Base-by-base conservation (phyloP, 2,888 invertebrate genomes). In the Idaea dimidiata region DNA sequence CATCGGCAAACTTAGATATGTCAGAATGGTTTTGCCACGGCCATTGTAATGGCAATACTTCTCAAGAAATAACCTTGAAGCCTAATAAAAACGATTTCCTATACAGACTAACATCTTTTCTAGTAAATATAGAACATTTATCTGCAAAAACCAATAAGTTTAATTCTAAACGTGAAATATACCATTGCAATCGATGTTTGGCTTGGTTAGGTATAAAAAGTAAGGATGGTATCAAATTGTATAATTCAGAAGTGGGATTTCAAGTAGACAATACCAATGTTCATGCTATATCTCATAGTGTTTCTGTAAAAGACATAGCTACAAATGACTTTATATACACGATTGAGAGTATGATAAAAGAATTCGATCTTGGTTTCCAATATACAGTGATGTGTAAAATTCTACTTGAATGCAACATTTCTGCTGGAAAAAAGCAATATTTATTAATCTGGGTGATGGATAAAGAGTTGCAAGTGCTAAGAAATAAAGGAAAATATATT, bases 21-120 rank as follows among this genome's bases (percentile, higher is more conserved):
- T 91, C 92, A 0, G 95, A 95, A 67, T 95, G 95, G 94, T 95
- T 95, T 78, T 95, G 95, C 73, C 95, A 95, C 68, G 89, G 89
- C 0, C 89, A 89, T 57, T 84, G 87, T 4, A 83, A 88, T 24
- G 81, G 81, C 0, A 74, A 80, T 57, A 62, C 67, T 16, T 61
- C 76, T 1, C 71, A 68, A 58, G 79, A 80, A 43, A 69, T 74
- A 65, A 67, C 80, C 59, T 73, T 94, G 16, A 89, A 90, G 66
- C 93, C 93, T 17, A 93, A 91, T 66, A 81, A 84, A 66, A 79
- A 75, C 32, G 95, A 95, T 82, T 92, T 94, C 72, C 90, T 95
- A 53, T 94, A 94, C 75, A 86, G 94, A 58, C 81, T 92, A 16
- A 94, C 93, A 68, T 94, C 88, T 77, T 93, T 94, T 71, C 86